phyloP scores from a whole-genome alignment of 2,797 vertebrate genomes.

The Sphenopsis melanotis region DNA sequence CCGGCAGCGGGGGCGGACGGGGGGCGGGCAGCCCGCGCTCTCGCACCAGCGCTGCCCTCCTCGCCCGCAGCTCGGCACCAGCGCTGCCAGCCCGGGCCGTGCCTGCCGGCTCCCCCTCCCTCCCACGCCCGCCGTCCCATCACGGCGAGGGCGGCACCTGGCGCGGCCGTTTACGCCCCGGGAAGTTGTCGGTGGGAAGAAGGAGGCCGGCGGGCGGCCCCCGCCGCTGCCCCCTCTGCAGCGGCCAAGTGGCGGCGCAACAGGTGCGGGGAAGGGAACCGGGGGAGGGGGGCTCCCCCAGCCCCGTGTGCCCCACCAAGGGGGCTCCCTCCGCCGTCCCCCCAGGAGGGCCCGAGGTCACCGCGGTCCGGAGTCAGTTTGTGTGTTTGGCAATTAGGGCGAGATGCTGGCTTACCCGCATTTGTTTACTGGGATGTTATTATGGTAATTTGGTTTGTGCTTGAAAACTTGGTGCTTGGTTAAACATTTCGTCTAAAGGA shows the following conservation, averaged over 20 bases:
- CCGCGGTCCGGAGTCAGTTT: not conserved
- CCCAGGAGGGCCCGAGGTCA: not conserved
- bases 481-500: not conserved
- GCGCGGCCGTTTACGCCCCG: slow-evolving; percentile 1
- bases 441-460: not conserved
- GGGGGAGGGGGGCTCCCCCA: too few relatives aligned
- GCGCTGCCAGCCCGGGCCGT: not conserved
- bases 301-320: too few relatives aligned
- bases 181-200: slow-evolving; percentile 19
- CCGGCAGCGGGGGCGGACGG: not conserved
- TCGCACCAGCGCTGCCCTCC: not conserved
- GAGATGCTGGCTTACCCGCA: not conserved
- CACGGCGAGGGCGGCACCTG: slow-evolving; percentile 50
- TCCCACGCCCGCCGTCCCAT: not conserved
- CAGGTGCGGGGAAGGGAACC: slow-evolving; percentile 80
- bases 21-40: not conserved
- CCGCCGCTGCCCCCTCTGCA: not conserved
- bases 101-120: not conserved
- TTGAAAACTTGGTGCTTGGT: not conserved
- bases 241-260: slow-evolving; percentile 79
- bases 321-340: not conserved
- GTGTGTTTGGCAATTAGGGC: not conserved
- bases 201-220: not conserved
- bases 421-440: not conserved
- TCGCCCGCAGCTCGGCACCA: not conserved